Percentiles rank a stretch among this genome's conserved stretches.
These are phyloP conservation scores for Danaus plexippus DNA, from an alignment of 1,140 invertebrate genomes.

Conservation along the genomic window DNA sequence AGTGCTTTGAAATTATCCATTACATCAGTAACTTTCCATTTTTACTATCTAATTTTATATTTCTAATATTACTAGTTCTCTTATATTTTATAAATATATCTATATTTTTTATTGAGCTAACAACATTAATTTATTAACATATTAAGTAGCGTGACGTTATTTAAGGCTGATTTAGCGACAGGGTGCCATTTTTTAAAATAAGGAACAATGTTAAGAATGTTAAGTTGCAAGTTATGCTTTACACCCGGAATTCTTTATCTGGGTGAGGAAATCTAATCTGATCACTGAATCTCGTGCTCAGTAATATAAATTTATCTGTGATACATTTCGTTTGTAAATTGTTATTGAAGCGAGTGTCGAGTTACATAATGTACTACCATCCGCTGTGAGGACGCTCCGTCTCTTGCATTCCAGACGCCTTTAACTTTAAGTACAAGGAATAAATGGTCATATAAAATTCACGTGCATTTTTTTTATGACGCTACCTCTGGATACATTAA, in stretches of 20 bases:
- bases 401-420: slow-evolving; percentile 55
- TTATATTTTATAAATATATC: too few relatives aligned
- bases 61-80: too few relatives aligned
- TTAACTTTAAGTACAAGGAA: slow-evolving; percentile 58
- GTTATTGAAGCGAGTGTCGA: slow-evolving; percentile 52
- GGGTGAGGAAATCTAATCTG: slow-evolving; percentile 5
- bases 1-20: too few relatives aligned
- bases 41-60: too few relatives aligned
- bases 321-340: slow-evolving; percentile 61
- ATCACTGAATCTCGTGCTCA: slow-evolving; percentile 27
- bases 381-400: slow-evolving; percentile 44
- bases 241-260: not conserved
- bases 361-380: slow-evolving; percentile 28
- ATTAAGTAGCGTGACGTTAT: not conserved
- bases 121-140: slow-evolving; percentile 18
- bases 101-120: slow-evolving; percentile 6
- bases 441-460: slow-evolving; percentile 53
- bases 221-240: too few relatives aligned
- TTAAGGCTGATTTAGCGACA: too few relatives aligned
- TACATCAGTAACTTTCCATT: too few relatives aligned
- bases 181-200: slow-evolving; percentile 1
- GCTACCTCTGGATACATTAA: too few relatives aligned
- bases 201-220: not conserved
- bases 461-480: slow-evolving; percentile 15
- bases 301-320: slow-evolving; percentile 56